Percentiles rank a stretch among this genome's conserved stretches.
These are phyloP conservation scores for Melospiza melodia DNA, from an alignment of 2,113 vertebrate species.

Conservation along the genomic window DNA sequence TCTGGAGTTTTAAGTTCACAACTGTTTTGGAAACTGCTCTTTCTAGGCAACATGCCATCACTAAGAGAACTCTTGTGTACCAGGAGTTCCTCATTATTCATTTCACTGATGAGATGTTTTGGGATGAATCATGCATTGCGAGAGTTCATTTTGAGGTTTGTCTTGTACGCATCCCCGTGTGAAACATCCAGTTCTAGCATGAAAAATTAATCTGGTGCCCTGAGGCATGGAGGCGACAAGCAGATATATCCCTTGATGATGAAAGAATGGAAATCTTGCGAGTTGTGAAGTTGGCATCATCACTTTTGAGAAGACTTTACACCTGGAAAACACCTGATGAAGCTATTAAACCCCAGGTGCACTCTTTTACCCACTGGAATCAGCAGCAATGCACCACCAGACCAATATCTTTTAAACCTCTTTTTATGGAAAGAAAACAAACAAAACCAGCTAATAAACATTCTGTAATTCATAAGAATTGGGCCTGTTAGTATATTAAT, in stretches of 20 bases:
- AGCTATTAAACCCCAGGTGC: neutral
- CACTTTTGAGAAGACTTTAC: neutral
- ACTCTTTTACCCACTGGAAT: neutral
- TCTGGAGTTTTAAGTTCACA: neutral
- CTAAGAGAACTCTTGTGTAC: neutral
- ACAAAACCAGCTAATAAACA: neutral
- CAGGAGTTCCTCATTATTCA: conserved; percentile 12
- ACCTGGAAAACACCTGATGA: neutral
- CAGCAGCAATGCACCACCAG: neutral
- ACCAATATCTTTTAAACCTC: neutral
- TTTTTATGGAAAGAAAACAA: neutral
- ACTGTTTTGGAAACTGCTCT: conserved; percentile 12
- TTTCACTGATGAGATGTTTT: conserved; percentile 3
- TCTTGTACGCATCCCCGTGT: neutral
- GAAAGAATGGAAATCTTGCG: neutral
- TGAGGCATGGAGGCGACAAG: neutral
- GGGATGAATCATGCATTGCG: neutral
- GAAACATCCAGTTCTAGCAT: neutral
- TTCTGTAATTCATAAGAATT: neutral
- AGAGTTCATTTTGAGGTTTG: neutral
- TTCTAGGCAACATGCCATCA: neutral
- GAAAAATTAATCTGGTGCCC: neutral
- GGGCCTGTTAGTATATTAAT: neutral
- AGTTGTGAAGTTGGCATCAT: neutral
- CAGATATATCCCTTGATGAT: neutral